Base-by-base conservation (phyloP, 2,888 invertebrate genomes). In the Psylliodes chrysocephalus region DNA sequence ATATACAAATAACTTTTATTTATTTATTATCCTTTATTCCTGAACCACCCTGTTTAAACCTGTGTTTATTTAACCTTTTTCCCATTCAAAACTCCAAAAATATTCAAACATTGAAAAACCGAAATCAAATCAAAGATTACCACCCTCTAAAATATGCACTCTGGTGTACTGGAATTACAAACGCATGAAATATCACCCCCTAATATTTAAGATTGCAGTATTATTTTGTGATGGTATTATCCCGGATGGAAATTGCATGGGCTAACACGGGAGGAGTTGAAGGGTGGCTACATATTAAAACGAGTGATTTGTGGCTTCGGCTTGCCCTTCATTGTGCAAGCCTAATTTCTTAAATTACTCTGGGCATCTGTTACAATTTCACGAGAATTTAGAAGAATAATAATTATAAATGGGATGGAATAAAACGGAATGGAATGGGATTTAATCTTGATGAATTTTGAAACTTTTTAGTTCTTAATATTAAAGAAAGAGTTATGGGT, bases 261-360 rank as follows among this genome's bases (percentile, higher is more conserved):
- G 1, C 46, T 38, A 14, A 38, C 38, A 38, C 38, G 14, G 38
- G 15, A 38, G 28, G 19, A 6, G 25, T 12, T 35, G 33, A 56
- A 33, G 73, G 71, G 73, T 65, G 71, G 64, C 57, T 53, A 68
- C 67, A 77, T 74, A 77, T 77, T 75, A 77, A 77, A 76, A 70
- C 67, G 66, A 67, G 69, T 78, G 78, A 78, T 77, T 77, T 78
- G 77, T 77, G 77, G 75, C 71, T 69, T 69, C 69, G 70, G 70
- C 69, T 60, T 70, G 69, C 63, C 66, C 64, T 46, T 65, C 62
- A 69, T 73, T 70, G 65, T 69, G 46, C 18, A 28, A 47, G 6
- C 28, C 28, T 35, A 52, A 52, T 52, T 52, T 52, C 52, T 52
- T 52, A 33, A 52, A 52, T 52, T 35, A 38, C 52, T 38, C 3